phyloP scores from a whole-genome alignment of 2,797 vertebrate genomes.

The Danio jaintianensis region DNA sequence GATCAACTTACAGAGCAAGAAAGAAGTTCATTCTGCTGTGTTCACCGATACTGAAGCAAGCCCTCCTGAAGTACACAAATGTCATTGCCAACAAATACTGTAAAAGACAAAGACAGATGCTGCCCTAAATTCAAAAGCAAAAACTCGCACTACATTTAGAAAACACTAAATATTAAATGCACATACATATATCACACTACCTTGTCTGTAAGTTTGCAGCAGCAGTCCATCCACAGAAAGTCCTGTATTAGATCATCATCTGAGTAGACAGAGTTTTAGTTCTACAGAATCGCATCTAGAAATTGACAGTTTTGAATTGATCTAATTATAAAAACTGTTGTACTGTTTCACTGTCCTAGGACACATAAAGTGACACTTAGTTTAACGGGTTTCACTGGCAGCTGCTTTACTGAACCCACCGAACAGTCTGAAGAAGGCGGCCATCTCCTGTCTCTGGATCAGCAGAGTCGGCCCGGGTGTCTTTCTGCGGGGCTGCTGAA shows the following conservation, averaged over 20 bases:
- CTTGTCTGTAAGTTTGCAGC: slow-evolving; percentile 91
- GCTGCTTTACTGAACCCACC: slow-evolving; percentile 75
- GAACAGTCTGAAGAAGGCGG: slow-evolving; percentile 90
- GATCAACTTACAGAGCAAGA: slow-evolving; percentile 90
- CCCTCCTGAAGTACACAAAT: slow-evolving; percentile 98
- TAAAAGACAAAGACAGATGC: slow-evolving; percentile 43
- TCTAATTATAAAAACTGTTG: background rate
- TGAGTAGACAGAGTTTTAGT: slow-evolving; percentile 65
- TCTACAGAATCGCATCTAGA: background rate
- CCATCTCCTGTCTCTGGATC: slow-evolving; percentile 91
- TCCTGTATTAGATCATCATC: slow-evolving; percentile 93
- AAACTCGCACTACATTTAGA: background rate
- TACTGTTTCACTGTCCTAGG: background rate
- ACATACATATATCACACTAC: slow-evolving; percentile 55
- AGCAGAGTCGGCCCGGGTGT: slow-evolving; percentile 76
- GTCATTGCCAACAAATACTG: slow-evolving; percentile 99
- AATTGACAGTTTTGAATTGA: background rate
- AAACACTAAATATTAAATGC: background rate
- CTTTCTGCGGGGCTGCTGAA: slow-evolving; percentile 61
- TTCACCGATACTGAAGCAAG: slow-evolving; percentile 84
- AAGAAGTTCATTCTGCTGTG: slow-evolving; percentile 95
- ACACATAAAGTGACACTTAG: background rate
- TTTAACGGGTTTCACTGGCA: background rate
- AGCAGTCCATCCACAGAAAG: slow-evolving; percentile 95
- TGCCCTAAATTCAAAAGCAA: background rate